These are phyloP conservation scores for Porites cylindrica DNA, from an alignment of 92 coral and sea anemone genomes.

Conservation along the genomic window DNA sequence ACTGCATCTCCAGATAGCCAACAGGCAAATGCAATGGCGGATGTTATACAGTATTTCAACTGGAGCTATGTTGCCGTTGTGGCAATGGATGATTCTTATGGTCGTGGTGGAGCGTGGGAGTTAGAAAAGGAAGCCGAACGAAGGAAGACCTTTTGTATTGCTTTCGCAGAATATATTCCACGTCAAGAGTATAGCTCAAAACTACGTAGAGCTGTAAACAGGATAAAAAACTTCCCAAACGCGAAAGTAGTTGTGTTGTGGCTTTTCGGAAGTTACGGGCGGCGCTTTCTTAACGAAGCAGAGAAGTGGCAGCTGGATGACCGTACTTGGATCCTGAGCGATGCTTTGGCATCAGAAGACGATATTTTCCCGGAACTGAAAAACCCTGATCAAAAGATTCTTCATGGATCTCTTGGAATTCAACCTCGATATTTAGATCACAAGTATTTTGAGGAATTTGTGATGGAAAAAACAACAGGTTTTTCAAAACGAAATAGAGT, in stretches of 20 bases:
- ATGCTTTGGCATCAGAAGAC: conserved; percentile 70
- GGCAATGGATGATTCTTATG: conserved; percentile 82
- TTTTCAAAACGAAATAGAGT: conserved; percentile 8
- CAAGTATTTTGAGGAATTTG: conserved; percentile 37
- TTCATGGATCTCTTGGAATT: conserved; percentile 73
- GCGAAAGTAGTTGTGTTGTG: conserved; percentile 71
- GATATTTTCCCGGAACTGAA: conserved; percentile 32
- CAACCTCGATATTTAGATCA: conserved; percentile 48
- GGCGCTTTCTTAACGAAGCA: conserved; percentile 73
- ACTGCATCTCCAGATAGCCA: conserved; percentile 84
- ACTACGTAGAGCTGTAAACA: conserved; percentile 58
- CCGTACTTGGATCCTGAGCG: conserved; percentile 81
- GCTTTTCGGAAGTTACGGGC: conserved; percentile 73
- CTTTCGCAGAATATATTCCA: conserved; percentile 75
- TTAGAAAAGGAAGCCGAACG: conserved; percentile 74
- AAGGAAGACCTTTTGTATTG: conserved; percentile 72
- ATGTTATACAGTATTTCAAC: conserved; percentile 70
- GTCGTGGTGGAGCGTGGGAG: conserved; percentile 71
- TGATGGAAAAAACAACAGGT: conserved; percentile 38
- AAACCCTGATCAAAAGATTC: conserved; percentile 45
- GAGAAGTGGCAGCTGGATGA: conserved; percentile 56
- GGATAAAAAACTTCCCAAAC: conserved; percentile 63
- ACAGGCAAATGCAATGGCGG: conserved; percentile 82
- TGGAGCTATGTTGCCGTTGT: conserved; percentile 82
- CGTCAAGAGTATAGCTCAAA: conserved; percentile 70